A percentile compares a stretch with the other conserved stretches of the same genome.
Evolutionary conservation across 2,113 vertebrate genomes (phyloP).

Genomic region (Heptranchias perlo): DNA sequence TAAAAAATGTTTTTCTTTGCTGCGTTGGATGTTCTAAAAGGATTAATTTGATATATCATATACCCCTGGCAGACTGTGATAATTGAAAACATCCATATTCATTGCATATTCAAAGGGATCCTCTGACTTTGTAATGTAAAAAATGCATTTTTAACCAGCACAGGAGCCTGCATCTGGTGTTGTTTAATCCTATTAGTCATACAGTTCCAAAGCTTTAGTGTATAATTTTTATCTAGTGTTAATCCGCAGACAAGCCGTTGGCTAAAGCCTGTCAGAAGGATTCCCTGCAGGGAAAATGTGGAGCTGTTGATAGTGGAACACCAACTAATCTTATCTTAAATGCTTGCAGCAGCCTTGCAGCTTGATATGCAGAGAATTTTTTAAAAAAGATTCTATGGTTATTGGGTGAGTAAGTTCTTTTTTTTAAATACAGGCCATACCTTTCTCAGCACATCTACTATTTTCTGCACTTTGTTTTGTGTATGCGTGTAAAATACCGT

Average conservation of each 20-base stretch:
- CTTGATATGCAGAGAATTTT: slow-evolving; percentile 74
- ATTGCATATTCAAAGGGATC: slow-evolving; percentile 87
- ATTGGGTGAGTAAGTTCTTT: slow-evolving; percentile 51
- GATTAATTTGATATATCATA: slow-evolving; percentile 85
- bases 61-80: slow-evolving; percentile 85
- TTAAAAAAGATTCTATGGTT: slow-evolving; percentile 72
- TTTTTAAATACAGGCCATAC: background rate
- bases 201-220: slow-evolving; percentile 86
- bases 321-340: slow-evolving; percentile 84
- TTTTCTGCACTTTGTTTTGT: slow-evolving; percentile 8
- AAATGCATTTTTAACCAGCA: slow-evolving; percentile 87
- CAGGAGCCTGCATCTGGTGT: slow-evolving; percentile 79
- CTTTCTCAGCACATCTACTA: background rate
- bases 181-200: slow-evolving; percentile 85
- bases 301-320: slow-evolving; percentile 75
- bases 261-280: slow-evolving; percentile 77
- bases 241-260: slow-evolving; percentile 80
- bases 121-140: slow-evolving; percentile 88
- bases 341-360: slow-evolving; percentile 75
- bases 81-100: slow-evolving; percentile 91
- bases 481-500: background rate
- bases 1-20: slow-evolving; percentile 78
- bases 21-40: slow-evolving; percentile 81
- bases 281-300: slow-evolving; percentile 81
- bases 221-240: slow-evolving; percentile 84